Conservation (phyloP, 2,888 invertebrate species). For the Polydrusus cervinus region DNA sequence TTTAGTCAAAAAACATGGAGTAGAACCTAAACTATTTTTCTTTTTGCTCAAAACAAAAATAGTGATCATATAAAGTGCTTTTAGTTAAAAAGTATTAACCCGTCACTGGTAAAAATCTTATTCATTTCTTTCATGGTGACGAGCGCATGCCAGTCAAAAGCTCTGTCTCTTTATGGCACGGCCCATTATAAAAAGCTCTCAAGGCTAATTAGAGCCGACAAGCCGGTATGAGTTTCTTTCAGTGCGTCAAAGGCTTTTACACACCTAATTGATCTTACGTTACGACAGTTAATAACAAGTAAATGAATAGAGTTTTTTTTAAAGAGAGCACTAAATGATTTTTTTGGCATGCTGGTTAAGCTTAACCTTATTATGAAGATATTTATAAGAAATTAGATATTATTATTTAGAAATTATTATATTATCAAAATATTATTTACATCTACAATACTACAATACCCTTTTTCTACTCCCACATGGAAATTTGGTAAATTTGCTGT, state of each 20-base stretch:
- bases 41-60: too few relatives aligned
- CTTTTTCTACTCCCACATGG: too few relatives aligned
- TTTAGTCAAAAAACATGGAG: too few relatives aligned
- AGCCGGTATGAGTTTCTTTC: conserved; percentile 34
- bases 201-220: conserved; percentile 33
- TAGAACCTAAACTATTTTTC: too few relatives aligned
- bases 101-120: background rate
- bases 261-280: conserved; percentile 35
- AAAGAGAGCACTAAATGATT: background rate
- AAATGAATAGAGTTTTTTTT: background rate
- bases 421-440: too few relatives aligned
- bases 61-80: background rate
- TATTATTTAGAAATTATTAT: too few relatives aligned
- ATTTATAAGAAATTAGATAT: too few relatives aligned
- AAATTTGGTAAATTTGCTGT: too few relatives aligned
- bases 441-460: too few relatives aligned
- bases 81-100: background rate
- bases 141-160: conserved; percentile 10
- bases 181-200: conserved; percentile 28
- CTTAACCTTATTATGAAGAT: too few relatives aligned
- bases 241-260: conserved; percentile 32
- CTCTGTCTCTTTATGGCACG: conserved; percentile 19
- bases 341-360: too few relatives aligned
- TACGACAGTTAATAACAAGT: conserved; percentile 11
- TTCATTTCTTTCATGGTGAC: background rate